phyloP scores from a whole-genome alignment of 2,113 vertebrate genomes.

The Saccopteryx leptura region DNA sequence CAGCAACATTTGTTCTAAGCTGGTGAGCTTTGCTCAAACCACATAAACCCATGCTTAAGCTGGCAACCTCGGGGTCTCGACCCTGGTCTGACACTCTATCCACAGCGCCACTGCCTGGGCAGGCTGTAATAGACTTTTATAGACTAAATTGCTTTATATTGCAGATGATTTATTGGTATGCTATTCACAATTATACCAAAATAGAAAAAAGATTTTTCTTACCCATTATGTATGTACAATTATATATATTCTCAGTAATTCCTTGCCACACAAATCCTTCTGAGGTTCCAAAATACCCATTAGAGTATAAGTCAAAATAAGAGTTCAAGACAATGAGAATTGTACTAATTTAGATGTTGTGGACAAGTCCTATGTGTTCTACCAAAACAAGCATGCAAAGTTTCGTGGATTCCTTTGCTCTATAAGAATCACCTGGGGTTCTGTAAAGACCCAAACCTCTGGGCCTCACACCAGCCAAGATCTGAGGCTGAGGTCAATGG shows the following conservation, averaged over 20 bases:
- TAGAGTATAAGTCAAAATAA: background rate
- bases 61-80: no score
- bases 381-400: background rate
- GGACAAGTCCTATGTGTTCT: background rate
- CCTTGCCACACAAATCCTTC: background rate
- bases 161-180: background rate
- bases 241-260: background rate
- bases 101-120: no score
- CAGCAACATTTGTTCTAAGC: no score
- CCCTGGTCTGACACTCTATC: no score
- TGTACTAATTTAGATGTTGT: background rate
- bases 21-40: no score
- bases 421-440: background rate
- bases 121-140: background rate
- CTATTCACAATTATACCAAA: background rate
- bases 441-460: background rate
- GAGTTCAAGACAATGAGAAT: background rate
- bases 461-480: background rate
- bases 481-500: background rate
- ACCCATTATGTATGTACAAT: background rate
- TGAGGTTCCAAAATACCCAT: background rate
- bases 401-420: background rate
- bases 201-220: background rate
- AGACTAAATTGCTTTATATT: background rate
- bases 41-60: no score